Percentiles rank a stretch among this genome's conserved stretches.
These are phyloP conservation scores for Drosophila nigrodunni DNA, from an alignment of 1,140 invertebrate genomes.

Conservation along the genomic window DNA sequence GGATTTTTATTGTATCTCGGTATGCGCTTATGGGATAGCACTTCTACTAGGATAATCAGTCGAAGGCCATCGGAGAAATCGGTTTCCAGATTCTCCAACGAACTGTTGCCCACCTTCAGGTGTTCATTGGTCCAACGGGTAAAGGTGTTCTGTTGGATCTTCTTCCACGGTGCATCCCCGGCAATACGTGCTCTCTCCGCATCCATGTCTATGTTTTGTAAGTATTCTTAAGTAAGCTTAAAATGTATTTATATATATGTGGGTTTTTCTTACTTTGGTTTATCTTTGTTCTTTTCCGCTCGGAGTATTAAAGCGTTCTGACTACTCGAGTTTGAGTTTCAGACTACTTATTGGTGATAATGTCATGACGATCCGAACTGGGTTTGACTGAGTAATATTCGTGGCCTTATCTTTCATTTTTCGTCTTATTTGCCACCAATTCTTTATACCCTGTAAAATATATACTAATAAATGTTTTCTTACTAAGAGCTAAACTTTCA, in stretches of 20 bases:
- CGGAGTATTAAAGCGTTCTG: slow-evolving; percentile 5
- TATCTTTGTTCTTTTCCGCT: slow-evolving; percentile 6
- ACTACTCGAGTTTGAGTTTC: background rate
- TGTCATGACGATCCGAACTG: slow-evolving; percentile 4
- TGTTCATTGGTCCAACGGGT: slow-evolving; percentile 98
- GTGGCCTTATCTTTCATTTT: slow-evolving; percentile 7
- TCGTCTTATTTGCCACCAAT: background rate
- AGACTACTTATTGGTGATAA: slow-evolving; percentile 15
- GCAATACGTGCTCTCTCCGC: slow-evolving; percentile 91
- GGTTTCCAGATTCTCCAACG: slow-evolving; percentile 92
- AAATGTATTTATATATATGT: background rate
- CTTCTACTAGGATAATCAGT: slow-evolving; percentile 93
- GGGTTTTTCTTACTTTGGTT: background rate
- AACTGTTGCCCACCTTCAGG: slow-evolving; percentile 91
- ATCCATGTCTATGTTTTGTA: slow-evolving; percentile 85
- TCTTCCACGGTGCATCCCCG: slow-evolving; percentile 96
- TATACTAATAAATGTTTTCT: background rate
- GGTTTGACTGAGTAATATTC: slow-evolving; percentile 18
- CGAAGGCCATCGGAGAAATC: slow-evolving; percentile 94
- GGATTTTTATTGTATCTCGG: slow-evolving; percentile 95
- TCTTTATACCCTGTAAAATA: slow-evolving; percentile 2
- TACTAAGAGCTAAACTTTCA: too few relatives aligned
- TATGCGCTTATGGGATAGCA: slow-evolving; percentile 92
- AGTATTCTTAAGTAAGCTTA: background rate
- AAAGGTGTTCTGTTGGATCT: slow-evolving; percentile 98